phyloP scores from a whole-genome alignment of 2,888 invertebrate species.

The Cerceris ruficornis region DNA sequence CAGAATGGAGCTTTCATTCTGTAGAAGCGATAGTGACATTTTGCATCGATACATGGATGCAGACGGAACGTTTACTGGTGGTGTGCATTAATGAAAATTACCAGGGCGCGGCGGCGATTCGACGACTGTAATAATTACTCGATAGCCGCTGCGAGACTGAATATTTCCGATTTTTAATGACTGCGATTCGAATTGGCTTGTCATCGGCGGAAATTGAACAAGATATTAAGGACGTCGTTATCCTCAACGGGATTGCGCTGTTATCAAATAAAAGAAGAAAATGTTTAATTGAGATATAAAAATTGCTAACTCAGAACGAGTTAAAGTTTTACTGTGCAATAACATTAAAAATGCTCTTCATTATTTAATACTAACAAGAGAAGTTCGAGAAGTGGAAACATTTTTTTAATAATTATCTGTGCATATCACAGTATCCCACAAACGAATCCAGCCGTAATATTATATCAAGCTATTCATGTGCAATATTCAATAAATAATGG shows the following conservation, averaged over 20 bases:
- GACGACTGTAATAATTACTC: conserved; percentile 16
- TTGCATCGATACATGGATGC: conserved; percentile 12
- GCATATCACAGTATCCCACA: too few relatives aligned
- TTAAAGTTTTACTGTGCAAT: too few relatives aligned
- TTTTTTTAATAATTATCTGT: too few relatives aligned
- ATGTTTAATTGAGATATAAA: too few relatives aligned
- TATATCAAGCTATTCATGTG: too few relatives aligned
- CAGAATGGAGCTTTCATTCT: neutral
- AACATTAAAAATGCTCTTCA: too few relatives aligned
- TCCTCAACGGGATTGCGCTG: neutral
- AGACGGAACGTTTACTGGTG: conserved; percentile 31
- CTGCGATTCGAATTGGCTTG: neutral
- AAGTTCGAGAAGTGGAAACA: too few relatives aligned
- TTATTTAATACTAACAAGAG: too few relatives aligned
- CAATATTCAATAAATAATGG: too few relatives aligned
- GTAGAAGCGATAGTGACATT: neutral
- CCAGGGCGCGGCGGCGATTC: conserved; percentile 17
- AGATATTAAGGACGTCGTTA: neutral
- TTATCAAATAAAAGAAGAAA: neutral
- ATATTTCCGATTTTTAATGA: conserved; percentile 7
- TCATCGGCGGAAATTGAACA: neutral
- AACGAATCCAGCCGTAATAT: too few relatives aligned
- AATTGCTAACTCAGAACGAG: too few relatives aligned
- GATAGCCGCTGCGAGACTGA: neutral
- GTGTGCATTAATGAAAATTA: conserved; percentile 47